phyloP scores from a whole-genome alignment of 2,797 vertebrate genomes.

The Parambassis ranga region DNA sequence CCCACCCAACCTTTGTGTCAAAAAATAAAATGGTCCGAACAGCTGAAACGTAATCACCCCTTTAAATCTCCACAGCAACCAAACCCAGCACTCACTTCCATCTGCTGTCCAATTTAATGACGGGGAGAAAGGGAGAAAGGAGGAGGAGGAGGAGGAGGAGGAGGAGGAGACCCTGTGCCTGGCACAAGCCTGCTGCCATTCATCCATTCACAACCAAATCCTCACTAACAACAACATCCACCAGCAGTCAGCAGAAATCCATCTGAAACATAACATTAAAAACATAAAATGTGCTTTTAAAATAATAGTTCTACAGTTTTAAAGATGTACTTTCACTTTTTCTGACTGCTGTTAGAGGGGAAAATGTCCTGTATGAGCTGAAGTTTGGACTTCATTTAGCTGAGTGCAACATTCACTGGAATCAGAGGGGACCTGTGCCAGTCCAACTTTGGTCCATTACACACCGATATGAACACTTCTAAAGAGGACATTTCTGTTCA shows the following conservation, averaged over 20 bases:
- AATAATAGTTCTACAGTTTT: not conserved
- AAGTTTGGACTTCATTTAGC: no score
- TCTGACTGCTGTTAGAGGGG: no score
- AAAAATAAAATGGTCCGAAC: not conserved
- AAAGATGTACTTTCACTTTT: not conserved
- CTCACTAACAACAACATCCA: conserved; percentile 22
- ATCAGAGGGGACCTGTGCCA: no score
- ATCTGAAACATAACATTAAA: not conserved
- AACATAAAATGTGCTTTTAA: not conserved
- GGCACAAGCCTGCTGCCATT: conserved; percentile 72
- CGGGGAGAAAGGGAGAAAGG: conserved; percentile 29
- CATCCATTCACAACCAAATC: conserved; percentile 59
- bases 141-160: conserved; percentile 11
- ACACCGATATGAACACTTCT: not conserved
- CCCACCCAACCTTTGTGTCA: not conserved
- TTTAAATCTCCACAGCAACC: conserved; percentile 71
- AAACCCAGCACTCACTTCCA: conserved; percentile 60
- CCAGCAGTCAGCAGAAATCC: conserved; percentile 30
- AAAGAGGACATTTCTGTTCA: not conserved
- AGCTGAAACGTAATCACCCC: conserved; percentile 55
- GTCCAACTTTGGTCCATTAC: no score
- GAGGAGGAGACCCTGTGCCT: conserved; percentile 49
- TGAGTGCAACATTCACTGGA: no score
- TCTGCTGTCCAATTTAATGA: conserved; percentile 75
- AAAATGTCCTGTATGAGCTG: no score